These are phyloP conservation scores for Amblyjoppa fuscipennis DNA, from an alignment of 2,888 invertebrate genomes.

Conservation along the genomic window DNA sequence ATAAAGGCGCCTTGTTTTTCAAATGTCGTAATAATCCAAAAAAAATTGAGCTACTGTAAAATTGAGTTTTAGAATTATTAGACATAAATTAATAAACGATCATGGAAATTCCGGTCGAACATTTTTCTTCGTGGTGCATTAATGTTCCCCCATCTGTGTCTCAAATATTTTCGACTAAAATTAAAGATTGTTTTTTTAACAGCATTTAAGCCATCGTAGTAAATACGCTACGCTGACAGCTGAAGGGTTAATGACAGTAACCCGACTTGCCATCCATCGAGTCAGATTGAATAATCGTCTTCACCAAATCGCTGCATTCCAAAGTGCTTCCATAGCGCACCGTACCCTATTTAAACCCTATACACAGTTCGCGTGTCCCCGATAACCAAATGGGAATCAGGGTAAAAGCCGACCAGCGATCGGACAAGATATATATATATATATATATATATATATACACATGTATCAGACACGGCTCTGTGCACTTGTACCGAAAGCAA, in stretches of 20 bases:
- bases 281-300: slow-evolving; percentile 26
- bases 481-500: slow-evolving; percentile 42
- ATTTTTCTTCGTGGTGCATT: not conserved
- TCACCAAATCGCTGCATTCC: slow-evolving; percentile 58
- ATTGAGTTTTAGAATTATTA: not conserved
- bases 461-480: slow-evolving; percentile 19
- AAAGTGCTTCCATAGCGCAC: slow-evolving; percentile 46
- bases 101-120: not conserved
- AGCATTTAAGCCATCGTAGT: not conserved
- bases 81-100: not conserved
- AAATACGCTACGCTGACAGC: not conserved
- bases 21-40: not conserved
- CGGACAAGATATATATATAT: slow-evolving; percentile 19
- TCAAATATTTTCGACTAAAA: not conserved
- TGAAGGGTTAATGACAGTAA: not conserved
- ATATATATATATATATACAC: slow-evolving; percentile 15
- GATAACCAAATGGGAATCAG: slow-evolving; percentile 79
- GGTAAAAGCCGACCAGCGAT: slow-evolving; percentile 78
- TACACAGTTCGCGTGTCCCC: slow-evolving; percentile 75
- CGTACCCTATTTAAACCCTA: slow-evolving; percentile 51
- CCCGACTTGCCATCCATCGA: not conserved
- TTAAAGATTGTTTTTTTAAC: not conserved
- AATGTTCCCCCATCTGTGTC: not conserved
- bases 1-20: not conserved
- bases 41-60: not conserved